Conservation (phyloP, 2,888 invertebrate genomes). For the Adelphocoris suturalis region DNA sequence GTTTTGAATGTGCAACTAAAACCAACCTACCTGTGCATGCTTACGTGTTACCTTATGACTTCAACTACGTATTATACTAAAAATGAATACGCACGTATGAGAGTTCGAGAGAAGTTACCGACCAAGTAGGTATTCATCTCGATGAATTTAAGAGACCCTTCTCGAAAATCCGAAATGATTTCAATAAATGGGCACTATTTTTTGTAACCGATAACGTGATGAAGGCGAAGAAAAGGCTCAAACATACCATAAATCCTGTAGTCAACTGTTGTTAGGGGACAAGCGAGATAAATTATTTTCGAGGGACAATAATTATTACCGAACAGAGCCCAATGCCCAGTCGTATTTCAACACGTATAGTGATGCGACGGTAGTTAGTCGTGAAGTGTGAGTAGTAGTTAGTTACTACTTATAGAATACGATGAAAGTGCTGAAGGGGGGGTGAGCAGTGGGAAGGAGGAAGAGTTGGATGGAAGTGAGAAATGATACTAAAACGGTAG, state of each 20-base stretch:
- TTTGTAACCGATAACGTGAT: neutral
- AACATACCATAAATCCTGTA: neutral
- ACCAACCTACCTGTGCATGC: too few species aligned
- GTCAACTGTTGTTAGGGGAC: neutral
- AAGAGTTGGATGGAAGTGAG: conserved; percentile 9
- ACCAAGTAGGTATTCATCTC: too few species aligned
- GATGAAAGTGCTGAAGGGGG: conserved; percentile 12
- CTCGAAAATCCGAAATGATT: neutral
- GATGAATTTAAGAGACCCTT: too few species aligned
- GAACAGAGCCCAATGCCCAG: neutral
- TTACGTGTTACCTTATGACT: too few species aligned
- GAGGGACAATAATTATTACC: neutral
- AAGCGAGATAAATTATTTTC: neutral
- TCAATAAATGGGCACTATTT: neutral
- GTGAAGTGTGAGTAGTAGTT: conserved; percentile 2
- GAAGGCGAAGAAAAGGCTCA: neutral
- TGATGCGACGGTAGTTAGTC: conserved; percentile 4
- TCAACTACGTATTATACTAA: too few species aligned
- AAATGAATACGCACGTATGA: too few species aligned
- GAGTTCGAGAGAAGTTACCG: too few species aligned
- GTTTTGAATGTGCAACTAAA: too few species aligned
- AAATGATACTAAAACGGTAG: conserved; percentile 58
- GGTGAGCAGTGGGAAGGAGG: neutral
- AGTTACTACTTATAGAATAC: conserved; percentile 29
- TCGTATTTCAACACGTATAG: conserved; percentile 24